Evolutionary conservation across 2,888 invertebrate genomes (phyloP), one percentile per base, ranked within the genome.

Genomic region (Raillietiella orientalis): DNA sequence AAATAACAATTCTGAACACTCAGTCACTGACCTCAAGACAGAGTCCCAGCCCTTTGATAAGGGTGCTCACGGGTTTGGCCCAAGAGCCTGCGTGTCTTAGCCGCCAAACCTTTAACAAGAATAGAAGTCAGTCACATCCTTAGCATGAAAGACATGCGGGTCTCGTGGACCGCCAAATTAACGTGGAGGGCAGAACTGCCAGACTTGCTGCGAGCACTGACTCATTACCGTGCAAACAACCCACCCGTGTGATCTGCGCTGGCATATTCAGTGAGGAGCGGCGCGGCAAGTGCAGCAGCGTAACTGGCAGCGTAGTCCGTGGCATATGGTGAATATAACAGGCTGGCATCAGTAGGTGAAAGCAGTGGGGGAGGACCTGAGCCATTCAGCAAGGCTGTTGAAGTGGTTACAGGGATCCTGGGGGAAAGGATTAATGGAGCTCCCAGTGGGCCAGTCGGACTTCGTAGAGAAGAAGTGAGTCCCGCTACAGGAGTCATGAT

Each of bases 11-110:
- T n/a, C n/a, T n/a, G n/a, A n/a, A n/a, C n/a, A n/a, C n/a, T n/a
- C n/a, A n/a, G n/a, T n/a, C 26, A 40, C 41, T 39, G 41, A 38
- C 39, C 46, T 49, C 49, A 53, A 45, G 59, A 65, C 59, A 67
- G 70, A 66, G 55, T 53, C 55, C 66, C 66, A 58, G 75, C 71
- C 63, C 82, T 75, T 63, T 77, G 77, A 65, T 84, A 84, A 56
- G 84, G 84, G 66, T 84, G 82, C 58, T 82, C 79, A 64, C 84
- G 62, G 55, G 67, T 61, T 54, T 71, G 66, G 58, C 67, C 64
- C 56, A 72, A 62, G 52, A 63, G 62, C 54, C 72, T 64, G 49
- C 66, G 58, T 50, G 64, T 60, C 54, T 66, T 65, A 47, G 66
- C 67, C 55, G 70, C 65, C 59, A 66, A 70, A 67, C 72, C 70